Evolutionary conservation across 2,888 invertebrate genomes (phyloP).

Genomic region (Drosophila macrospina): DNA sequence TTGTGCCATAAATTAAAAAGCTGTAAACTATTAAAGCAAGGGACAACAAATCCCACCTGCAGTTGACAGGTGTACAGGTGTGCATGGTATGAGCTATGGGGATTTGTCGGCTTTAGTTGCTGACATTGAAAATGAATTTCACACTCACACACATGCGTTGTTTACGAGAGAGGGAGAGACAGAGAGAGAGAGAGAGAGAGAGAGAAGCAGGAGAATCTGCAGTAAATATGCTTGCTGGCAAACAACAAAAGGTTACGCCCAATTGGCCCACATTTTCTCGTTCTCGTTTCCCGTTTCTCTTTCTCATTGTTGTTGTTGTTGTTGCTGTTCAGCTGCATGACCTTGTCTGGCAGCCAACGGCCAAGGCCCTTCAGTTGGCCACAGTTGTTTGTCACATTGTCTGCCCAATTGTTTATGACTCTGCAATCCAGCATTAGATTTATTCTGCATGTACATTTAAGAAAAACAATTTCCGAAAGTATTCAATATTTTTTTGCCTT

Average conservation of each 20-base stretch:
- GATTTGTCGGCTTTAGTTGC: conserved; percentile 46
- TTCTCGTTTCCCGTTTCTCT: conserved; percentile 3
- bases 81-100: background rate
- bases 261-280: conserved; percentile 56
- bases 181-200: background rate
- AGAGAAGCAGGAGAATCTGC: conserved; percentile 31
- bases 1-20: conserved; percentile 32
- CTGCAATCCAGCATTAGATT: background rate
- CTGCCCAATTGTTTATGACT: conserved; percentile 43
- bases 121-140: conserved; percentile 72
- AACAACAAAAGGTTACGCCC: conserved; percentile 72
- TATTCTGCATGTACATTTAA: conserved; percentile 3
- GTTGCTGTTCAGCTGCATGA: conserved; percentile 47
- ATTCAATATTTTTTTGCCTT: background rate
- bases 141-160: conserved; percentile 12
- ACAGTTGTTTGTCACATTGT: conserved; percentile 59
- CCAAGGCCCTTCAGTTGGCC: conserved; percentile 45
- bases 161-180: too few species aligned
- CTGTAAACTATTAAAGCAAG: conserved; percentile 31
- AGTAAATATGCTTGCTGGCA: conserved; percentile 43
- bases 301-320: conserved; percentile 16
- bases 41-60: conserved; percentile 45
- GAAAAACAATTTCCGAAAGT: background rate
- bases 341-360: conserved; percentile 67
- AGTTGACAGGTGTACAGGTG: conserved; percentile 9